Evolutionary conservation across 2,113 vertebrate species (phyloP), one percentile per base, ranked within the genome.

Genomic region (Scomber colias): DNA sequence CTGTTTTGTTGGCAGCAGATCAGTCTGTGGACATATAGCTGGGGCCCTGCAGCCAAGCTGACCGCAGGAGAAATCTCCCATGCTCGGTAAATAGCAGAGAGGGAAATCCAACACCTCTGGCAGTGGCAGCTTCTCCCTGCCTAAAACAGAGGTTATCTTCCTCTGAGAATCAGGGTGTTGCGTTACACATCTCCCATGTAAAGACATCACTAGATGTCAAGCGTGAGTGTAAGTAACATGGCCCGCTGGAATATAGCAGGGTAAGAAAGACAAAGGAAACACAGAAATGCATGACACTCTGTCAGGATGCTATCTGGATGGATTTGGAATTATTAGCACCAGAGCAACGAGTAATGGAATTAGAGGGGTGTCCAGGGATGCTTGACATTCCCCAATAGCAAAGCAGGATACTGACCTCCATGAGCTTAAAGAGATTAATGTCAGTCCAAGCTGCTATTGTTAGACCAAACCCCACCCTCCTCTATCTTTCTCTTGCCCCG

Each of bases 181-280:
- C 75, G 81, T 94, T 92, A 89, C 92, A 86, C 87, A 77, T 86
- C 81, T 76, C 77, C 84, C 85, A 84, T 93, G 94, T 94, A 94
- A 88, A 94, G 91, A 95, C 92, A 89, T 89, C 92, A 91, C 75
- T 81, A 77, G 77, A 92, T 82, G 88, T 89, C 92, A 91, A 85
- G 84, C 71, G 19, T 55, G 84, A 88, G 84, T 91, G 92, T 94
- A 93, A 94, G 92, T 94, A 94, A 93, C 93, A 82, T 76, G 85
- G 90, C 82, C 90, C 75, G 1, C 87, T 67, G 84, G 86, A 90
- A 84, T 89, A 89, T 79, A 82, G 77, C 12, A 19, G 71, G 73
- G 69, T 75, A 67, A 75, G 68, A 67, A 79, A 81, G 89, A 87
- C 84, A 85, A 79, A 72, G 62, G 73, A 66, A 82, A 67, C 27